phyloP scores from a whole-genome alignment of 2,888 invertebrate genomes.

The Agapetus fuscipes region DNA sequence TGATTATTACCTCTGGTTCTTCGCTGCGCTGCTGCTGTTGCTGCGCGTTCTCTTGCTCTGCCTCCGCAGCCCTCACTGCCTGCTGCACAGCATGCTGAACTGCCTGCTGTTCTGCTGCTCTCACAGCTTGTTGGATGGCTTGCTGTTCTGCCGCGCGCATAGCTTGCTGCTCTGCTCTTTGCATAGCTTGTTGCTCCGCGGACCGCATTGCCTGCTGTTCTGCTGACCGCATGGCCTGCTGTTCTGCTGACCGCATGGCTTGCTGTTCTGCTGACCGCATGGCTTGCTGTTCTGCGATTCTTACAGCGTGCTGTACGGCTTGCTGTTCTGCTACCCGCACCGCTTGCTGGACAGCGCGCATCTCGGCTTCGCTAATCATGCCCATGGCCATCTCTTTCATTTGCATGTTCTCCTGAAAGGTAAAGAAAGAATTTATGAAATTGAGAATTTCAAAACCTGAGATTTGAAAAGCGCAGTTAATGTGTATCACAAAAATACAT shows the following conservation, averaged over 20 bases:
- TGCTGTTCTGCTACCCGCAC: slow-evolving; percentile 19
- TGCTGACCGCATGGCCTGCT: slow-evolving; percentile 20
- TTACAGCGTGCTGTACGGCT: too few species aligned
- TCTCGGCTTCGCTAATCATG: slow-evolving; percentile 16
- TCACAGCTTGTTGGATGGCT: too few species aligned
- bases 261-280: slow-evolving; percentile 34
- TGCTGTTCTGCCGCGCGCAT: slow-evolving; percentile 20
- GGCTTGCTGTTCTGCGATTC: slow-evolving; percentile 35
- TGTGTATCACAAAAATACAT: too few species aligned
- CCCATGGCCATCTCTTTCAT: slow-evolving; percentile 7
- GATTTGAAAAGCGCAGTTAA: too few species aligned
- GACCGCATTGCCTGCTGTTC: slow-evolving; percentile 19
- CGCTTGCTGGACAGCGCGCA: slow-evolving; percentile 20
- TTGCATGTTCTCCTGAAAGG: slow-evolving; percentile 10
- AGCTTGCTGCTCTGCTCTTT: slow-evolving; percentile 18
- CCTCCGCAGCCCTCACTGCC: too few species aligned
- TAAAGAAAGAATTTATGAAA: background rate
- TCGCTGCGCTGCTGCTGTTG: slow-evolving; percentile 26
- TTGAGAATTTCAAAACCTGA: too few species aligned
- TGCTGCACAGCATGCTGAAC: slow-evolving; percentile 34
- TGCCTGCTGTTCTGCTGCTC: slow-evolving; percentile 35
- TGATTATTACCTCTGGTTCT: slow-evolving; percentile 30
- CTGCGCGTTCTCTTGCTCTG: slow-evolving; percentile 22
- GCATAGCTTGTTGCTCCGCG: slow-evolving; percentile 16
- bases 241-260: too few species aligned